Conservation (phyloP, 1,140 invertebrate species). For the Cotesia glomerata region DNA sequence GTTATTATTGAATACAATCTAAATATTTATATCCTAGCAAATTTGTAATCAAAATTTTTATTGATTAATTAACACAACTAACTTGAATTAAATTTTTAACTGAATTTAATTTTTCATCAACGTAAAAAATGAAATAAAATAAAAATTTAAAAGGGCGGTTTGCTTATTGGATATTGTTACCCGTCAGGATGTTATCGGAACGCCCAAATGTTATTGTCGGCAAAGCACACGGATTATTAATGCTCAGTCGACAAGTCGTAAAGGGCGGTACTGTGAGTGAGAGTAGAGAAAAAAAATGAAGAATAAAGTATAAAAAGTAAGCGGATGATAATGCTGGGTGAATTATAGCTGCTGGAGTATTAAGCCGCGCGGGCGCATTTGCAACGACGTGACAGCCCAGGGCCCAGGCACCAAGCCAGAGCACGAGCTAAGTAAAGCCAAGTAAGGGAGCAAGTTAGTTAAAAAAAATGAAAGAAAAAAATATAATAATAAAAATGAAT, state of each 20-base stretch:
- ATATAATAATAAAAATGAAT: background rate
- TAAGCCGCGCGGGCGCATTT: slow-evolving; percentile 34
- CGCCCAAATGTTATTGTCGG: slow-evolving; percentile 37
- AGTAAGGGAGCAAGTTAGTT: slow-evolving; percentile 2
- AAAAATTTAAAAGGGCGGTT: background rate
- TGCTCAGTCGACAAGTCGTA: slow-evolving; percentile 43
- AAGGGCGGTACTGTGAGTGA: slow-evolving; percentile 27
- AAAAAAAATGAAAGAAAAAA: slow-evolving; percentile 3
- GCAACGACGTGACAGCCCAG: slow-evolving; percentile 35
- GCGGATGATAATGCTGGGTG: slow-evolving; percentile 41
- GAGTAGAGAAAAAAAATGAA: slow-evolving; percentile 3
- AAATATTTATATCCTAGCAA: background rate
- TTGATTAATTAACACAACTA: background rate
- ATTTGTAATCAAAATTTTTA: background rate
- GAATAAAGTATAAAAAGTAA: slow-evolving; percentile 26
- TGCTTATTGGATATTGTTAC: background rate
- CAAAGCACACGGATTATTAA: slow-evolving; percentile 39
- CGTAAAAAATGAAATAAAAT: too few relatives aligned
- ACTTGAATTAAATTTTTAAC: too few relatives aligned
- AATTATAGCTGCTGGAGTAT: slow-evolving; percentile 37
- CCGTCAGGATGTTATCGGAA: slow-evolving; percentile 27
- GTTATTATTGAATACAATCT: background rate
- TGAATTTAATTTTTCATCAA: too few relatives aligned
- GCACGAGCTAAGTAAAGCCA: background rate
- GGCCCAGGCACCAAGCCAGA: slow-evolving; percentile 25